Conservation (phyloP, 2,888 invertebrate species). For the Agrypnus murinus region DNA sequence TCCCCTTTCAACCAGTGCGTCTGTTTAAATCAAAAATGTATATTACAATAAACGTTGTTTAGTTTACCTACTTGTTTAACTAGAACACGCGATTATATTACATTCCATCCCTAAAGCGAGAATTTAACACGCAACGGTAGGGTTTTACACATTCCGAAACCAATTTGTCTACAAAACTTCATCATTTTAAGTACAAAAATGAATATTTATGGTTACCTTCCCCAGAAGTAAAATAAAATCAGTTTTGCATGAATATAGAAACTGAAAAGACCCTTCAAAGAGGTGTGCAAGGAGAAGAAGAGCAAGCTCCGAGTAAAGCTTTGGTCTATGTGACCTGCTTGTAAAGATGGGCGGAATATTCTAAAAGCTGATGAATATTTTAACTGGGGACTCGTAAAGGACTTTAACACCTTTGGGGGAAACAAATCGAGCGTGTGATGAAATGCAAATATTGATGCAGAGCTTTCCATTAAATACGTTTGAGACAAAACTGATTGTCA, state of each 20-base stretch:
- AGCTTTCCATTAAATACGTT: conserved; percentile 47
- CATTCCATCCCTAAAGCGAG: not conserved
- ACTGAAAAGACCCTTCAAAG: not conserved
- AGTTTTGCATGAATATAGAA: conserved; percentile 14
- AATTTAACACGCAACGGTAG: conserved; percentile 14
- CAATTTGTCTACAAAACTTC: not conserved
- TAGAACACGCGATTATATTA: conserved; percentile 6
- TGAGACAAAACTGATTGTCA: conserved; percentile 54
- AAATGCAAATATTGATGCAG: conserved; percentile 65
- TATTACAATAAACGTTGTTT: not conserved
- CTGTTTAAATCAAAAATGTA: too few species aligned
- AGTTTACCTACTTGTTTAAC: conserved; percentile 6
- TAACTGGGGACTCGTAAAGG: conserved; percentile 57
- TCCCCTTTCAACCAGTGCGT: too few species aligned
- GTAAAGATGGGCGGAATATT: conserved; percentile 51
- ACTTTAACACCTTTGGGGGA: conserved; percentile 62
- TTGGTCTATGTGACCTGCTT: conserved; percentile 42
- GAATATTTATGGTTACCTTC: conserved; percentile 7
- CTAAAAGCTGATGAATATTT: conserved; percentile 62
- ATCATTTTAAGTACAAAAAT: conserved; percentile 1
- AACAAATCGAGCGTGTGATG: conserved; percentile 65
- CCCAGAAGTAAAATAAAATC: conserved; percentile 12
- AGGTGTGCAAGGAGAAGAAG: conserved; percentile 1
- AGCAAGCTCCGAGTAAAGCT: conserved; percentile 30
- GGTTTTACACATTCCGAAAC: not conserved